Percentiles rank a stretch among this genome's conserved stretches.
phyloP scores from a whole-genome alignment of 2,888 invertebrate genomes.

The Folsomia manolachei region DNA sequence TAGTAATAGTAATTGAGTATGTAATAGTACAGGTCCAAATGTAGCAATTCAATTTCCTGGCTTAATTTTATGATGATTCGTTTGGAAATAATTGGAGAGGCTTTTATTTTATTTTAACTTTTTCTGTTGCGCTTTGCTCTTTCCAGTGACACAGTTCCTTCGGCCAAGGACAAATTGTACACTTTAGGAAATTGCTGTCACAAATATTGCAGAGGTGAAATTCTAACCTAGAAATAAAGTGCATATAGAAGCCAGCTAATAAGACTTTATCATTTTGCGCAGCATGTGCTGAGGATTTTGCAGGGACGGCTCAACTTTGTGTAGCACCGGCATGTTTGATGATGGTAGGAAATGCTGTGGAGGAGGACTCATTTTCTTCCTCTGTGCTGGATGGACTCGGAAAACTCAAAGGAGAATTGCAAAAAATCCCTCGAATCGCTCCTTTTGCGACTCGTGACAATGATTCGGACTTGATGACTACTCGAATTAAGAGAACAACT shows the following conservation, averaged over 20 bases:
- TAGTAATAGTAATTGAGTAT: no score
- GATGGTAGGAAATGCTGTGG: neutral
- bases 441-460: no score
- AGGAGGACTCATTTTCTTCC: neutral
- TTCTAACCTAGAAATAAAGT: no score
- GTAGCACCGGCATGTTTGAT: neutral
- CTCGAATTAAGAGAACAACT: no score
- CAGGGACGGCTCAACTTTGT: neutral
- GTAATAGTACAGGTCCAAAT: no score
- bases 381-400: neutral
- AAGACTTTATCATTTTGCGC: no score
- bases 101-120: no score
- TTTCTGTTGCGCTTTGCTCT: neutral
- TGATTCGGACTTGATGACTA: no score
- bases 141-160: conserved; percentile 6
- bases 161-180: conserved; percentile 5
- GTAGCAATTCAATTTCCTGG: no score
- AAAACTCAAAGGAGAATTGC: neutral
- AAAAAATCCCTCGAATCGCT: no score
- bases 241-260: neutral
- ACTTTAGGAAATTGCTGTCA: conserved; percentile 21
- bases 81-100: no score
- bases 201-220: conserved; percentile 24
- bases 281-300: neutral
- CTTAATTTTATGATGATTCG: no score